A percentile compares a stretch with the other conserved stretches of the same genome.
Evolutionary conservation across 1,140 invertebrate genomes (phyloP).

Genomic region (Lethrus apterus): DNA sequence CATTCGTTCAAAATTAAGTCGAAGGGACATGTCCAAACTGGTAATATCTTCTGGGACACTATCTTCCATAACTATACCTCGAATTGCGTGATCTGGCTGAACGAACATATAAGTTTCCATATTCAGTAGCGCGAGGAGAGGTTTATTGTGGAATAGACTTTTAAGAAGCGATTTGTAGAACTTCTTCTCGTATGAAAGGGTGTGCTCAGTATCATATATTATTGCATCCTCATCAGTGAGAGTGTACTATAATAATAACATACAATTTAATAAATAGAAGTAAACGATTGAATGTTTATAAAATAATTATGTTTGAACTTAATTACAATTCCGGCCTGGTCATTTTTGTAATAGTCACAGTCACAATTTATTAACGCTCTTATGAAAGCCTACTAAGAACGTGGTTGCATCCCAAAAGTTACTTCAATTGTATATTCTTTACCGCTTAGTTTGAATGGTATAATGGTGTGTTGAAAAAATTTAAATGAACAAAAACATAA

Average conservation of each 20-base stretch:
- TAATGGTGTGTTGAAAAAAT: constrained; percentile 24
- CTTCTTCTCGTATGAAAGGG: not conserved
- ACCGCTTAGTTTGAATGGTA: too few relatives aligned
- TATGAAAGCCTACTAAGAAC: constrained; percentile 27
- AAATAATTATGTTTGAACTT: not conserved
- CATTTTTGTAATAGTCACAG: constrained; percentile 23
- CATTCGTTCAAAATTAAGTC: constrained; percentile 17
- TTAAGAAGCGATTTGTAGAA: not conserved
- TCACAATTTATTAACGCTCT: constrained; percentile 33
- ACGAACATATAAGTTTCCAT: constrained; percentile 11
- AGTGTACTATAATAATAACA: too few relatives aligned
- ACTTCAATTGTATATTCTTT: too few relatives aligned
- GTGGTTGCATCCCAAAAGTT: too few relatives aligned
- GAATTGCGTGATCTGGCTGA: constrained; percentile 12
- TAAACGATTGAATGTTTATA: not conserved
- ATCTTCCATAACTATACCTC: constrained; percentile 17
- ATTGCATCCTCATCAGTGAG: too few relatives aligned
- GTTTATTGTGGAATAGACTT: not conserved
- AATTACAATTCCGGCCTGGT: not conserved
- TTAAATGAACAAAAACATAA: constrained; percentile 12
- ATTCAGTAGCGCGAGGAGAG: not conserved
- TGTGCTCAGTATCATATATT: not conserved
- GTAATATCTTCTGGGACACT: constrained; percentile 21
- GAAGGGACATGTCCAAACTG: constrained; percentile 26
- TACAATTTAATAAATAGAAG: too few relatives aligned